Evolutionary conservation across 2,888 invertebrate species (phyloP), one percentile per base, ranked within the genome.

Genomic region (Mythimna lalbum): DNA sequence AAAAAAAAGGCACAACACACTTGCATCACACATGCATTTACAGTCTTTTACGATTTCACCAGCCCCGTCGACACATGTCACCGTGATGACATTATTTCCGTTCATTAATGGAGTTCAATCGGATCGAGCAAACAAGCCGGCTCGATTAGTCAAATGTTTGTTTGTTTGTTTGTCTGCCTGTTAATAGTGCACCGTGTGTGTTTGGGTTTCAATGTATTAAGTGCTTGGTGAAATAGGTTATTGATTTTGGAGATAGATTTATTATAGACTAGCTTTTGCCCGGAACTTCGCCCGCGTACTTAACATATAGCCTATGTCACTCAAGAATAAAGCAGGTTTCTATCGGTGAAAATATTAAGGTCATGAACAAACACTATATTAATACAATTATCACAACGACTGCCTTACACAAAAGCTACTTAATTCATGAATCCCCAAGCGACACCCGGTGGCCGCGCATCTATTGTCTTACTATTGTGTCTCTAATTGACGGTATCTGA

Each of bases 1-100:
- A 12, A 14, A 14, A 63, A 43, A 3, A 4, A 31, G n/a, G n/a
- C n/a, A n/a, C 19, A 49, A 47, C 27, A 1, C 23, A 50, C 14
- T 4, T 69, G 19, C n/a, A 23, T 50, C 36, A 4, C n/a, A 27
- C 21, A 12, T 71, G 33, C 27, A 50, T 43, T 43, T 23, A 49
- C 21, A 68, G 21, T 61, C 43, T 67, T 68, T 55, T 31, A 80
- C 60, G 50, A 62, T 33, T 63, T 65, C 31, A 69, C 50, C 50
- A 63, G 17, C 10, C 17, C 53, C 43, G 23, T 66, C 47, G 49
- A 57, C 65, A 69, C 64, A 52, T 75, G 76, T 73, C 52, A 59
- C 19, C 53, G 71, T 73, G 85, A 82, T 87, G 87, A 86, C 83
- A 83, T 83, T 74, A 89, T 88, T 87, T 89, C 89, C 89, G 86